Conservation (phyloP, 2,113 vertebrate genomes). For the Tragulus kanchil region DNA sequence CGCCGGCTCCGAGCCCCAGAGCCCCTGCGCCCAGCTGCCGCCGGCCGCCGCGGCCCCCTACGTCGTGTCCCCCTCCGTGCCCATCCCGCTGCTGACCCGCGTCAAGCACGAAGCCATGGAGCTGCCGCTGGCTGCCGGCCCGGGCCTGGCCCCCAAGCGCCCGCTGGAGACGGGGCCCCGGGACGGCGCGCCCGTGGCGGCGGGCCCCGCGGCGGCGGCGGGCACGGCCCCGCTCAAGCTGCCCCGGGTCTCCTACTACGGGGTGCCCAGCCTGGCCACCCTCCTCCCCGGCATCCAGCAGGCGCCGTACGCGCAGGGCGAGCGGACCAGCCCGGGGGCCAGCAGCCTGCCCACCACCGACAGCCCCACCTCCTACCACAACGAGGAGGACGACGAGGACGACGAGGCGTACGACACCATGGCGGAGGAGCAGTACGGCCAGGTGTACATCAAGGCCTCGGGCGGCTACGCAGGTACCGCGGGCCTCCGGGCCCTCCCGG, state of each 20-base stretch:
- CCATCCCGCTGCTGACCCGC: slow-evolving; percentile 91
- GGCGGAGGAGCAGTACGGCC: slow-evolving; percentile 94
- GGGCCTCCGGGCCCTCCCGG: rapidly evolving
- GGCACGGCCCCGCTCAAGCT: slow-evolving; percentile 87
- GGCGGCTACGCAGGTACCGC: slow-evolving; percentile 93
- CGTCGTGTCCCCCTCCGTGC: slow-evolving; percentile 91
- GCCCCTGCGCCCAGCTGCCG: slow-evolving; percentile 92
- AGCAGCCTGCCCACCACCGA: slow-evolving; percentile 98
- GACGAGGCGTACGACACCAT: slow-evolving; percentile 97
- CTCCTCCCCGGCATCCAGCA: slow-evolving; percentile 89
- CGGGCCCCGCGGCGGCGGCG: neutral
- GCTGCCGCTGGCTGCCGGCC: slow-evolving; percentile 83
- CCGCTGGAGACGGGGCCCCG: slow-evolving; percentile 83
- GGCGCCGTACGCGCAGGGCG: slow-evolving; percentile 89
- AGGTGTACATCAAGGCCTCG: slow-evolving; percentile 93
- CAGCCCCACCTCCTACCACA: slow-evolving; percentile 98
- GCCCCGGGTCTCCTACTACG: slow-evolving; percentile 91
- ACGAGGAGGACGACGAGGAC: slow-evolving; percentile 97
- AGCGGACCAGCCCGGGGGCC: slow-evolving; percentile 94
- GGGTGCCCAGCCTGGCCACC: slow-evolving; percentile 88
- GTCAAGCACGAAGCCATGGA: slow-evolving; percentile 96
- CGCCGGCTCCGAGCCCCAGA: slow-evolving; percentile 96
- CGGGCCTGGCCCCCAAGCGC: slow-evolving; percentile 85
- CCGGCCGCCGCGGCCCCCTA: slow-evolving; percentile 87
- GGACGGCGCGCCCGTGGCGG: slow-evolving; percentile 74